Evolutionary conservation across 1,140 invertebrate genomes (phyloP).

Genomic region (Hypothenemus hampei): DNA sequence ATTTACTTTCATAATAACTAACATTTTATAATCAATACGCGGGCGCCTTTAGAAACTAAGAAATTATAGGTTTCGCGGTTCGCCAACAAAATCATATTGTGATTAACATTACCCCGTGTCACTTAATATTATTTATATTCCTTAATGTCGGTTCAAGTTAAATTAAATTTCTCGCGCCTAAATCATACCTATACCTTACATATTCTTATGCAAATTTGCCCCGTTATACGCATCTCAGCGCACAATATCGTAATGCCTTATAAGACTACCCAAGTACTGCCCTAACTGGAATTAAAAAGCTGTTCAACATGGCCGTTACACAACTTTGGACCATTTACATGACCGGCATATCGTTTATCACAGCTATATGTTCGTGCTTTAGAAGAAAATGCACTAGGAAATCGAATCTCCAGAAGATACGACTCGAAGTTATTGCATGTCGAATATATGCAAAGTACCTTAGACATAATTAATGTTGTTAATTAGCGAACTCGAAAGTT

Average conservation of each 20-base stretch:
- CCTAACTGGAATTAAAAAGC: conserved; percentile 21
- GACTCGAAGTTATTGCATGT: background rate
- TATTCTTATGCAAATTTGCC: conserved; percentile 20
- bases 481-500: background rate
- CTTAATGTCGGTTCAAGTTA: conserved; percentile 14
- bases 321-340: conserved; percentile 18
- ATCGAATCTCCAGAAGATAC: background rate
- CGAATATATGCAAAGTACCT: background rate
- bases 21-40: background rate
- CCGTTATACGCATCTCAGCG: conserved; percentile 19
- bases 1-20: no score
- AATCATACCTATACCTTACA: conserved; percentile 11
- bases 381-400: background rate
- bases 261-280: conserved; percentile 13
- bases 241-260: conserved; percentile 23
- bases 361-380: background rate
- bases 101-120: conserved; percentile 5
- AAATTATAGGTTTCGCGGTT: background rate
- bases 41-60: background rate
- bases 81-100: conserved; percentile 5
- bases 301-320: conserved; percentile 23
- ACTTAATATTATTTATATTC: conserved; percentile 6
- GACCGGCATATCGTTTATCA: conserved; percentile 15
- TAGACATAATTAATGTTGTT: background rate
- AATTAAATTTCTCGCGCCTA: conserved; percentile 17